phyloP scores from a whole-genome alignment of 1,140 invertebrate genomes.

The Watersipora subatra region DNA sequence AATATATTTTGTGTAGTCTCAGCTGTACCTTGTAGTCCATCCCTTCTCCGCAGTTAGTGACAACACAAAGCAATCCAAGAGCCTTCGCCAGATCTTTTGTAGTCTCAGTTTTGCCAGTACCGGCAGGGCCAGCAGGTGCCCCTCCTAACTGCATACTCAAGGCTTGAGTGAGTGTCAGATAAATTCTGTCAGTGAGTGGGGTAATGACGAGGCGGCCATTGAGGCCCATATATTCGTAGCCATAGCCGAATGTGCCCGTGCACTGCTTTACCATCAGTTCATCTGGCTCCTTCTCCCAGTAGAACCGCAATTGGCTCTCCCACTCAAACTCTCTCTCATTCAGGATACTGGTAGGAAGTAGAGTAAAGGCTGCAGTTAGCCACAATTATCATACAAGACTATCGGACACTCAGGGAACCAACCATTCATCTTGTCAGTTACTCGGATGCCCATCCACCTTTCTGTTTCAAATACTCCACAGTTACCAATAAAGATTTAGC shows the following conservation, averaged over 20 bases:
- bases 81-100: constrained; percentile 78
- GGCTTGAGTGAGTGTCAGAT: constrained; percentile 73
- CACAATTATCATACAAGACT: too few species aligned
- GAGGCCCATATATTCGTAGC: constrained; percentile 85
- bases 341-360: constrained; percentile 50
- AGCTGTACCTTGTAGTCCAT: constrained; percentile 69
- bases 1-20: too few species aligned
- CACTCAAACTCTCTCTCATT: constrained; percentile 73
- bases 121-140: constrained; percentile 54
- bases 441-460: too few species aligned
- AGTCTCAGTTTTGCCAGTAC: constrained; percentile 81
- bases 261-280: constrained; percentile 70
- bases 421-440: too few species aligned
- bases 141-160: constrained; percentile 73
- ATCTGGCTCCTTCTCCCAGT: constrained; percentile 69
- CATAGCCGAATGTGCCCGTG: constrained; percentile 71
- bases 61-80: constrained; percentile 67
- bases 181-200: constrained; percentile 77
- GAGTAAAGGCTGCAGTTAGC: too few species aligned
- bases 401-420: too few species aligned
- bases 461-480: too few species aligned
- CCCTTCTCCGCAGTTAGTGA: constrained; percentile 80
- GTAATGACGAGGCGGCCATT: constrained; percentile 79
- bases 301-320: constrained; percentile 80
- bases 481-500: too few species aligned